Evolutionary conservation across 2,888 invertebrate species (phyloP).

Genomic region (Cremastinae sp.): DNA sequence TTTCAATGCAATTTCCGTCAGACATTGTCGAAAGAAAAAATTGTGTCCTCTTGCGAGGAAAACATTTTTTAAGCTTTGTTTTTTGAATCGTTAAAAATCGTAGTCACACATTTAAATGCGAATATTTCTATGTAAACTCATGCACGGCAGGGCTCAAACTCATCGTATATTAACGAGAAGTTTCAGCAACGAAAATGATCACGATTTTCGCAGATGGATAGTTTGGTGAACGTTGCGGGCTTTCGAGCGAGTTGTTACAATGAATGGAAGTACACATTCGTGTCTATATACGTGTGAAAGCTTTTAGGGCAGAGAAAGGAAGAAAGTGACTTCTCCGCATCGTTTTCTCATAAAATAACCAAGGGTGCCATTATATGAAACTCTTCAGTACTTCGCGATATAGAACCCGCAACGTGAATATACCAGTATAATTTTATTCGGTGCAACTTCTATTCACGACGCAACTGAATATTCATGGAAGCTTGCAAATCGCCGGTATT

Average conservation of each 20-base stretch:
- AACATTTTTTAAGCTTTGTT: too few species aligned
- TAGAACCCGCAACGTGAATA: slow-evolving; percentile 37
- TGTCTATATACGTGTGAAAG: background rate
- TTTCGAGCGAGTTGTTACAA: slow-evolving; percentile 27
- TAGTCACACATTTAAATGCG: too few species aligned
- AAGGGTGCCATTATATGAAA: slow-evolving; percentile 38
- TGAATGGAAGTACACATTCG: slow-evolving; percentile 24
- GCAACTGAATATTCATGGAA: slow-evolving; percentile 56
- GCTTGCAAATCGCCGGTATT: slow-evolving; percentile 47
- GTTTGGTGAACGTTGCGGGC: background rate
- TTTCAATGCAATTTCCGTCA: too few species aligned
- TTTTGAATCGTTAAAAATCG: too few species aligned
- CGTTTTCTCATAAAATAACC: slow-evolving; percentile 42
- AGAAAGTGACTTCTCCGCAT: slow-evolving; percentile 17
- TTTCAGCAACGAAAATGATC: too few species aligned
- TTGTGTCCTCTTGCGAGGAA: too few species aligned
- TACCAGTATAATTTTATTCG: slow-evolving; percentile 21
- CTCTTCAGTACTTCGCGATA: slow-evolving; percentile 33
- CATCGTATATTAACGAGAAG: too few species aligned
- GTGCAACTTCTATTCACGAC: slow-evolving; percentile 1
- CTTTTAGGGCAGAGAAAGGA: slow-evolving; percentile 28
- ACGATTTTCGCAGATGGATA: too few species aligned
- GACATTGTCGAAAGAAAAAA: too few species aligned
- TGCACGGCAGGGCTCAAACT: too few species aligned
- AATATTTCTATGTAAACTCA: too few species aligned